A percentile compares a stretch with the other conserved stretches of the same genome.
Conservation (phyloP, 2,113 vertebrate species). For the Dryoscopus gambensis region DNA sequence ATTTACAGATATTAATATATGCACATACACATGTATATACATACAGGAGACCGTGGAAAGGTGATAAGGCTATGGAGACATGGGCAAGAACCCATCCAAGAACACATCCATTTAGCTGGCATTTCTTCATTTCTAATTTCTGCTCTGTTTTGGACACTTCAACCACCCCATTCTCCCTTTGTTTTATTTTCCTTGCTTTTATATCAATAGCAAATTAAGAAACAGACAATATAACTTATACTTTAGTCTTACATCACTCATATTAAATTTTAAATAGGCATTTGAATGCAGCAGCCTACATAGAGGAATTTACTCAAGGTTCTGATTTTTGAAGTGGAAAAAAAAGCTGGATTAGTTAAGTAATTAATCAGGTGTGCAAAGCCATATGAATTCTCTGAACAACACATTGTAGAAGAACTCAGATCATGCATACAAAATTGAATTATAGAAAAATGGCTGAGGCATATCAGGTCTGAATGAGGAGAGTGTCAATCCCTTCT, state of each 20-base stretch:
- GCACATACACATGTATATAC: too few species aligned
- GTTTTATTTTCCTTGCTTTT: background rate
- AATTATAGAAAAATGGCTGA: slow-evolving; percentile 7
- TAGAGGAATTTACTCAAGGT: background rate
- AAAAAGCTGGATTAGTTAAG: slow-evolving; percentile 1
- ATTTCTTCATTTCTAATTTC: background rate
- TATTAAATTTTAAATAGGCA: background rate
- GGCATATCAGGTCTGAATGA: background rate
- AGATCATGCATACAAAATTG: slow-evolving; percentile 2
- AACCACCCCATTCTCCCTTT: background rate
- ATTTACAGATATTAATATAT: background rate
- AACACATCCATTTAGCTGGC: background rate
- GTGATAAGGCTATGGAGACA: background rate
- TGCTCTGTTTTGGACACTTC: background rate
- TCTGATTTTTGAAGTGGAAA: background rate
- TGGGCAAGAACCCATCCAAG: background rate
- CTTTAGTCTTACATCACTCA: background rate
- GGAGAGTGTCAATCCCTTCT: slow-evolving; percentile 9
- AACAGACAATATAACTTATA: background rate
- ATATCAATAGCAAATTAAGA: background rate
- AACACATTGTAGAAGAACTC: background rate
- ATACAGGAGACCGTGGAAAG: background rate
- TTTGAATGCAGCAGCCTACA: background rate
- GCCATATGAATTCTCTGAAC: slow-evolving; percentile 14
- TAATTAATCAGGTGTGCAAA: slow-evolving; percentile 46